Base-by-base conservation (phyloP, 2,113 vertebrate species). In the Marmota monax region DNA sequence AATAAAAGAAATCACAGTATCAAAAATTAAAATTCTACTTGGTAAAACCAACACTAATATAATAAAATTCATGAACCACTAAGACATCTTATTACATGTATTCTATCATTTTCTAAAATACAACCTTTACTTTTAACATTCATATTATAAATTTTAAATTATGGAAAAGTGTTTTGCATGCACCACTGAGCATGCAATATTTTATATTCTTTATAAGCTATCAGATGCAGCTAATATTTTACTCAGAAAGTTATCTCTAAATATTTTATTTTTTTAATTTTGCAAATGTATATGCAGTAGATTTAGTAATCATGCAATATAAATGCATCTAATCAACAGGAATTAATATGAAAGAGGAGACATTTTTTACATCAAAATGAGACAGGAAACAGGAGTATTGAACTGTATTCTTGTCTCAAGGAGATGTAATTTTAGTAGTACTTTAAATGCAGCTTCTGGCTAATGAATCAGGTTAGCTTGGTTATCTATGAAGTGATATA, bases 351-450 rank as follows among this genome's bases (percentile, higher is more conserved):
- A 92, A 95, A 95, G 78, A 86, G 1, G 82, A 85, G 0, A 92
- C 73, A 0, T 45, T 87, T 97, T 97, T 92, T 97, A 97, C 77
- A 98, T 85, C 51, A 97, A 98, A 98, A 94, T 94, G 77, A 96
- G 96, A 95, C 25, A 98, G 95, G 95, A 69, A 69, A 96, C 51
- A 96, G 51, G 80, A 63, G 69, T 27, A 88, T 65, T 18, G 1
- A 72, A 88, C 95, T 97, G 74, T 78, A 70, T 13, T 94, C 79
- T 97, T 95, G 83, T 79, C 88, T 98, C 80, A 97, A 34, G 79
- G 90, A 97, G 12, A 84, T 85, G 76, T 74, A 95, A n/a, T 88
- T 7, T 80, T 96, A 95, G 58, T 94, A 22, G 20, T 84, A 94
- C 4, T 90, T 97, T 97, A 97, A 98, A 96, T 77, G 2, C 74